Percentiles rank a stretch among this genome's conserved stretches.
Conservation (phyloP, 2,797 vertebrate genomes). For the Parotocinclus haroldoi region DNA sequence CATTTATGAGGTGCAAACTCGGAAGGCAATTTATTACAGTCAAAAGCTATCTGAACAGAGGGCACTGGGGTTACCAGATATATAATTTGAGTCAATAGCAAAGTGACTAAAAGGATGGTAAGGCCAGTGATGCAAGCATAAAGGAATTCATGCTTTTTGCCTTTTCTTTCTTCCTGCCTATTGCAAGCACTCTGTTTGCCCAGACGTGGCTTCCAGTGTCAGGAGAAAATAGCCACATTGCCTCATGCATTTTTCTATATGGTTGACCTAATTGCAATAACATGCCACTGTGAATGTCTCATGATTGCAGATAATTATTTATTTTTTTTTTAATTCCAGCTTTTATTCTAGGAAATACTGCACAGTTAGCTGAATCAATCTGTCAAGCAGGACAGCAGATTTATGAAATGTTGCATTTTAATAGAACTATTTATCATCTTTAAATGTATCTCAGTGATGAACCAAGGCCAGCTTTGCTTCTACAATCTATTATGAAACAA, state of each 20-base stretch:
- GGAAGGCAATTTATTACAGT: slow-evolving; percentile 71
- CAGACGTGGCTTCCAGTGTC: slow-evolving; percentile 33
- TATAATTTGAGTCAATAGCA: slow-evolving; percentile 67
- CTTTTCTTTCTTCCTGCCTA: neutral
- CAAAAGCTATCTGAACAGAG: slow-evolving; percentile 63
- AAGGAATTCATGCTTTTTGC: slow-evolving; percentile 43
- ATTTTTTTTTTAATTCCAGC: neutral
- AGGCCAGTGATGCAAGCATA: slow-evolving; percentile 54
- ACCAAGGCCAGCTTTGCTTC: too few species aligned
- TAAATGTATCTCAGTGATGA: too few species aligned
- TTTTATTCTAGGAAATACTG: neutral
- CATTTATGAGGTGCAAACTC: slow-evolving; percentile 66
- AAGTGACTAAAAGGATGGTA: slow-evolving; percentile 56
- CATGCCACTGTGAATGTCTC: neutral
- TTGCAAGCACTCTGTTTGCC: slow-evolving; percentile 36
- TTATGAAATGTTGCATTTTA: neutral
- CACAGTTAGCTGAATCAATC: neutral
- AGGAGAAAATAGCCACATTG: slow-evolving; percentile 12
- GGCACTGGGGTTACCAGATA: slow-evolving; percentile 64
- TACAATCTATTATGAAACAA: too few species aligned
- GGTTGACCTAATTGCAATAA: neutral
- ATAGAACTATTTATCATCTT: neutral
- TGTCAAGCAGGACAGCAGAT: neutral
- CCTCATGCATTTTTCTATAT: neutral
- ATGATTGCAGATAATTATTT: neutral